These are phyloP conservation scores for Limenitis camilla DNA, from an alignment of 2,888 invertebrate species.

Conservation along the genomic window DNA sequence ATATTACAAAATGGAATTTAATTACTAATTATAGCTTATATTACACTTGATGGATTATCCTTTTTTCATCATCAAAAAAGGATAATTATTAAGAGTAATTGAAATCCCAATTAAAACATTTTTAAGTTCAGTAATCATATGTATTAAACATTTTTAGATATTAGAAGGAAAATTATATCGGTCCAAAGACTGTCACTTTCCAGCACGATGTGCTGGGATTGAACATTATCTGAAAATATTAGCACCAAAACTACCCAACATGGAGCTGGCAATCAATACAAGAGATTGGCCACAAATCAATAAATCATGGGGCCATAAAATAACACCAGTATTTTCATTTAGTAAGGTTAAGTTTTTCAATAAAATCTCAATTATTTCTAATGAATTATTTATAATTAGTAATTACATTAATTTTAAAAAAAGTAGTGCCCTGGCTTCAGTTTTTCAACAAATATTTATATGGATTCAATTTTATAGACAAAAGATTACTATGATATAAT, in stretches of 20 bases:
- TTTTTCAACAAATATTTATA: too few species aligned
- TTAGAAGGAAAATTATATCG: constrained; percentile 86
- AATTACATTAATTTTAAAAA: too few species aligned
- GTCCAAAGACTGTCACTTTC: constrained; percentile 91
- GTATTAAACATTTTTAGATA: constrained; percentile 81
- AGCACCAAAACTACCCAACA: constrained; percentile 81
- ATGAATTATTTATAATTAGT: background rate
- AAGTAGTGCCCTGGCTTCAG: too few species aligned
- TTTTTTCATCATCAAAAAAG: too few species aligned
- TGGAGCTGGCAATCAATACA: constrained; percentile 91
- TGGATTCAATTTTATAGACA: constrained; percentile 59
- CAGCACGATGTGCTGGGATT: constrained; percentile 90
- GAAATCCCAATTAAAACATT: too few species aligned
- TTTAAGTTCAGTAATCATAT: too few species aligned
- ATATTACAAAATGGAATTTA: too few species aligned
- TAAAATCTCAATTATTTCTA: background rate
- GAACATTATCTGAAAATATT: constrained; percentile 88
- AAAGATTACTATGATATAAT: constrained; percentile 90
- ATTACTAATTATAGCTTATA: too few species aligned
- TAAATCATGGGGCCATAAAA: constrained; percentile 71
- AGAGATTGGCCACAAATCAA: constrained; percentile 94
- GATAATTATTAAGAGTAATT: too few species aligned
- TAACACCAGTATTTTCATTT: constrained; percentile 94
- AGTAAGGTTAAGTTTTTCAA: constrained; percentile 42
- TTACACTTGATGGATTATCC: too few species aligned